phyloP scores from a whole-genome alignment of 2,888 invertebrate genomes.

The Aelia acuminata region DNA sequence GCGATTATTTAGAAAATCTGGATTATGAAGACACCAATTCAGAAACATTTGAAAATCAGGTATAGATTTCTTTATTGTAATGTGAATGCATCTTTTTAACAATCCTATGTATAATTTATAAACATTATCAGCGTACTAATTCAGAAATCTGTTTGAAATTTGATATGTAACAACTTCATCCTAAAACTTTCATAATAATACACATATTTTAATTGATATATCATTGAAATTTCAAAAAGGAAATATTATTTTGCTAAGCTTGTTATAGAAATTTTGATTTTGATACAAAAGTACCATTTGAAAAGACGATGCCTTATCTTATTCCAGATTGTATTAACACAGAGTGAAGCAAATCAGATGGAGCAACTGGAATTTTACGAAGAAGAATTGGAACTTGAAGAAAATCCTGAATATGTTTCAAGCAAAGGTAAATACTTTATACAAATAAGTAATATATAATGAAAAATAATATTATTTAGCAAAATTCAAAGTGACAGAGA shows the following conservation, averaged over 20 bases:
- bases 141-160: not conserved
- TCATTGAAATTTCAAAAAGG: not conserved
- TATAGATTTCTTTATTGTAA: not conserved
- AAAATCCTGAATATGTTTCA: not conserved
- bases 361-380: conserved; percentile 42
- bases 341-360: conserved; percentile 33
- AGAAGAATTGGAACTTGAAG: conserved; percentile 41
- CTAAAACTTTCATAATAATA: not conserved
- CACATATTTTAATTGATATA: not conserved
- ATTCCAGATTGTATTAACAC: conserved; percentile 4
- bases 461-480: no score
- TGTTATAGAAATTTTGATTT: no score
- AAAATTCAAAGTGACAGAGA: no score
- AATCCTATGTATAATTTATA: not conserved
- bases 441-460: no score
- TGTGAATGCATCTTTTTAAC: not conserved
- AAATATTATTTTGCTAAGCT: no score
- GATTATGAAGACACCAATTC: conserved; percentile 52
- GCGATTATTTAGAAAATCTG: conserved; percentile 50
- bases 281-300: no score
- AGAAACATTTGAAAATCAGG: conserved; percentile 45
- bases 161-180: not conserved
- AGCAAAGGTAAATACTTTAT: not conserved
- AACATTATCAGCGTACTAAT: no score
- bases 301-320: no score